Evolutionary conservation across 2,888 invertebrate genomes (phyloP), one percentile per base, ranked within the genome.

Genomic region (Amiota minor): DNA sequence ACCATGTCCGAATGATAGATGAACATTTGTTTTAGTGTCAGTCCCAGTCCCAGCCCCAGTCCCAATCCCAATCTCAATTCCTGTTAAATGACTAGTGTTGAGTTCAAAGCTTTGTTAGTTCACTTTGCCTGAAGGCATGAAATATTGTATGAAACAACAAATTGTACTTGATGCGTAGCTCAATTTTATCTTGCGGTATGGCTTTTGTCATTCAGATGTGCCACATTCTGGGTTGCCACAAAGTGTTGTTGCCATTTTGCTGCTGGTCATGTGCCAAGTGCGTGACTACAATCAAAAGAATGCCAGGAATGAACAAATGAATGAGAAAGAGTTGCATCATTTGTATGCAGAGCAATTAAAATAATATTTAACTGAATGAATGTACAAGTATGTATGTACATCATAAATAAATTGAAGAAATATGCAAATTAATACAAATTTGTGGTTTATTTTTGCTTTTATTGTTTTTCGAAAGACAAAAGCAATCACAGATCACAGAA

Each of bases 281-380:
- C 59, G 59, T 59, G 59, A 59, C 59, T 59, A 12, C 20, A 59
- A 20, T 16, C 59, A 16, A 59, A 20, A 59, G 18, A 59, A 59
- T 23, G 16, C n/a, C 2, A 35, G 6, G 35, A 35, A 35, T 35
- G 35, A 35, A 35, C 35, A 35, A 35, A 35, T 6, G 35, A 2
- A 35, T 35, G 6, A 35, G 6, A 35, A 35, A 35, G 4, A 35
- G 35, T 35, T 35, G 35, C 35, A 35, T 35, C 35, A 18, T 59
- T 9, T 59, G 59, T 20, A 59, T 20, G n/a, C 59, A 59, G n/a
- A 59, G 59, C 20, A 20, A 59, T 59, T 59, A 59, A 59, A 59
- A 59, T 59, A 59, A 23, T 59, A 59, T 59, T 59, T 59, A 59
- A 59, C 20, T 59, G 59, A 16, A 11, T n/a, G n/a, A n/a, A n/a